Percentiles rank a stretch among this genome's conserved stretches.
phyloP scores from a whole-genome alignment of 2,888 invertebrate species.

The Caenorhabditis becei region DNA sequence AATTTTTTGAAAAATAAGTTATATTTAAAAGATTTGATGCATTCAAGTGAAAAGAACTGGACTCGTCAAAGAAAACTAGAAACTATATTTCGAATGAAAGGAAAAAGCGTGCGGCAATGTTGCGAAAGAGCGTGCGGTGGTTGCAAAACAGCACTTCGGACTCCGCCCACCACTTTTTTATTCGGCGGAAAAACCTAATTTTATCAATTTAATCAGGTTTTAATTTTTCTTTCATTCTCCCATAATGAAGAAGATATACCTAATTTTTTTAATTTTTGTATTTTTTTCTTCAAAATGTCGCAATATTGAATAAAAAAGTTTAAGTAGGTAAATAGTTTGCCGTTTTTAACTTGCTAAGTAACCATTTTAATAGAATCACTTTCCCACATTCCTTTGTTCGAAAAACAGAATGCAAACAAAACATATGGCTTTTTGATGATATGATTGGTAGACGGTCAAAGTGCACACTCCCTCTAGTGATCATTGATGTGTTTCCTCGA shows the following conservation, averaged over 20 bases:
- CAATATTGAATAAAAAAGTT: background rate
- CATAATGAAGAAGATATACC: no score
- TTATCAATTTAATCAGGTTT: background rate
- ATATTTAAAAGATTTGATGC: background rate
- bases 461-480: slow-evolving; percentile 34
- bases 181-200: slow-evolving; percentile 7
- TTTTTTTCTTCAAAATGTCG: no score
- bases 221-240: no score
- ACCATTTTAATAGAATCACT: no score
- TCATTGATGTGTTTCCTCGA: slow-evolving; percentile 25
- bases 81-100: background rate
- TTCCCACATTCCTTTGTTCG: background rate
- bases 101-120: slow-evolving; percentile 11
- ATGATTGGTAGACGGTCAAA: background rate
- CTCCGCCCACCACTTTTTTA: background rate
- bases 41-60: no score
- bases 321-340: no score
- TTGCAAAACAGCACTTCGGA: background rate
- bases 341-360: no score
- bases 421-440: background rate
- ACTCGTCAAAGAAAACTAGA: no score
- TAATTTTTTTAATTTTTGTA: background rate
- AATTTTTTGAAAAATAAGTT: background rate
- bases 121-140: slow-evolving; percentile 6
- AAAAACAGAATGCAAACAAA: background rate